Evolutionary conservation across 2,888 invertebrate genomes (phyloP).

Genomic region (Chrysolina oricalcia): DNA sequence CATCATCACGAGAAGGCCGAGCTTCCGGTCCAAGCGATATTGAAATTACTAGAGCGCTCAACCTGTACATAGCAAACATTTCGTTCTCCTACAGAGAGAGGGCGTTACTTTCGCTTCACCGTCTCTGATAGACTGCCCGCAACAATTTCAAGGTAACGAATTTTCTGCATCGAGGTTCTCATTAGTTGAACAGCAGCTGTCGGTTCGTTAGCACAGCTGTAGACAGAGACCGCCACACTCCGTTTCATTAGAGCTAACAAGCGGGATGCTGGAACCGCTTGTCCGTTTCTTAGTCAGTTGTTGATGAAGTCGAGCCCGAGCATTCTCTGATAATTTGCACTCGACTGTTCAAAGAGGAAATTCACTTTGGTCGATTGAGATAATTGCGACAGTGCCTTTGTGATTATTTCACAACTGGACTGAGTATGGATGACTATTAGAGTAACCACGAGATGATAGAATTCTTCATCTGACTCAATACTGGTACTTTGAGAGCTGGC

Average conservation of each 20-base stretch:
- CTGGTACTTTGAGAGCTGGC: too few species aligned
- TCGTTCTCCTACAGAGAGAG: too few species aligned
- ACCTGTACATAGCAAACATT: too few species aligned
- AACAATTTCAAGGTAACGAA: too few species aligned
- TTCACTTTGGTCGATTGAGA: conserved; percentile 28
- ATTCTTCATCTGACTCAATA: too few species aligned
- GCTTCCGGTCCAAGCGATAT: too few species aligned
- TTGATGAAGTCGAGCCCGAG: conserved; percentile 35
- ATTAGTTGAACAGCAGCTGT: conserved; percentile 70
- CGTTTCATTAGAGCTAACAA: conserved; percentile 71
- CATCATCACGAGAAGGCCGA: too few species aligned
- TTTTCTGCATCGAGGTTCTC: conserved; percentile 65
- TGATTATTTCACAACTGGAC: conserved; percentile 4
- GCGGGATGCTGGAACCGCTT: conserved; percentile 50
- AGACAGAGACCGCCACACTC: conserved; percentile 66
- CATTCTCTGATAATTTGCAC: conserved; percentile 41
- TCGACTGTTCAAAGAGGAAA: conserved; percentile 38
- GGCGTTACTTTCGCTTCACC: too few species aligned
- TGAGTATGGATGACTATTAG: too few species aligned
- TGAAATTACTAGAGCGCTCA: too few species aligned
- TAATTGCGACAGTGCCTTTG: conserved; percentile 35
- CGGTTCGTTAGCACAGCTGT: conserved; percentile 66
- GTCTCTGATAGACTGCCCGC: too few species aligned
- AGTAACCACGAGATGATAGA: too few species aligned
- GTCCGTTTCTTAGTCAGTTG: conserved; percentile 43